Percentiles rank a stretch among this genome's conserved stretches.
These are phyloP conservation scores for Trimorus sp. DNA, from an alignment of 2,888 invertebrate genomes.

Conservation along the genomic window DNA sequence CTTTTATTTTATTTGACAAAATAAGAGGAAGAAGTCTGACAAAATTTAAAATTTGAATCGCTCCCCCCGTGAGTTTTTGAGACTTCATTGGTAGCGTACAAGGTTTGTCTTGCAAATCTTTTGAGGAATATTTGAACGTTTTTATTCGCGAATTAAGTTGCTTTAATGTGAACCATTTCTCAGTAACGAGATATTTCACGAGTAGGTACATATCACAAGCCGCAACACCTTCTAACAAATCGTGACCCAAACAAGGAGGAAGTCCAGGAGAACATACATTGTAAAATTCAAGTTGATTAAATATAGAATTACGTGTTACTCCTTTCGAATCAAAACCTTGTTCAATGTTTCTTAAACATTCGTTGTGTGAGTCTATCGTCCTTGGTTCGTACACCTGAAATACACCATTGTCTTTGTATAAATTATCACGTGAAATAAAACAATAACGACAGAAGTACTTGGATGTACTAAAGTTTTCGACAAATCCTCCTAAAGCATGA, in stretches of 20 bases:
- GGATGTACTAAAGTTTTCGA: slow-evolving; percentile 69
- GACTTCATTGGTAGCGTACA: slow-evolving; percentile 25
- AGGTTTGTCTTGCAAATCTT: slow-evolving; percentile 61
- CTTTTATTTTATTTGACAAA: slow-evolving; percentile 53
- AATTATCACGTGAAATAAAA: neutral
- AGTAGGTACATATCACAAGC: slow-evolving; percentile 49
- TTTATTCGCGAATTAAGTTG: slow-evolving; percentile 46
- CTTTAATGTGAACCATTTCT: slow-evolving; percentile 60
- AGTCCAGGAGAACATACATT: slow-evolving; percentile 62
- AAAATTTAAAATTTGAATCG: slow-evolving; percentile 60
- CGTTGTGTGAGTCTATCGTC: slow-evolving; percentile 9
- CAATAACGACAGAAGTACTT: slow-evolving; percentile 55
- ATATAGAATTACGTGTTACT: slow-evolving; percentile 62
- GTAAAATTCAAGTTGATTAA: slow-evolving; percentile 54
- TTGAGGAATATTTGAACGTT: slow-evolving; percentile 40
- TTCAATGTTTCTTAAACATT: neutral
- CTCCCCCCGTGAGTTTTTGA: slow-evolving; percentile 51
- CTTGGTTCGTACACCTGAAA: neutral
- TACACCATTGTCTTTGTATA: neutral
- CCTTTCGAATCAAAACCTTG: slow-evolving; percentile 35
- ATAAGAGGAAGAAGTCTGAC: slow-evolving; percentile 57
- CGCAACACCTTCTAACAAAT: slow-evolving; percentile 53
- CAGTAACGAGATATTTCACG: slow-evolving; percentile 39
- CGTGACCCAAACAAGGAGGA: slow-evolving; percentile 61
- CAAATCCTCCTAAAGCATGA: slow-evolving; percentile 72